Evolutionary conservation across 2,797 vertebrate genomes (phyloP).

Genomic region (Moxostoma hubbsi): DNA sequence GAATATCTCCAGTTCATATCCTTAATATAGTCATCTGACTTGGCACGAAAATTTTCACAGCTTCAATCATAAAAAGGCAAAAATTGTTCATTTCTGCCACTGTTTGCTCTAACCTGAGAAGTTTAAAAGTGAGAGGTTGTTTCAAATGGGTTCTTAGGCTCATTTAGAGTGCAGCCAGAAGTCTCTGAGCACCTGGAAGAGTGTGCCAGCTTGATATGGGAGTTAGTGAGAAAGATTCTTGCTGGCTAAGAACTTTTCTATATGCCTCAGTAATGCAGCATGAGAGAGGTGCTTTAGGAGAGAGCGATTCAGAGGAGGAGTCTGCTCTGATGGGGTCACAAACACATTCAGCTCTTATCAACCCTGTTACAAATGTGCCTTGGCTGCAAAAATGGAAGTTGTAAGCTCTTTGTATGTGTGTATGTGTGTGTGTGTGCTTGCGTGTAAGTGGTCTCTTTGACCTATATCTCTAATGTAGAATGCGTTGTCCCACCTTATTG

Average conservation of each 20-base stretch:
- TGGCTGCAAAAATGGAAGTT: slow-evolving; percentile 7
- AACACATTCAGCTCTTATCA: slow-evolving; percentile 49
- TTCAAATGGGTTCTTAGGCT: slow-evolving; percentile 60
- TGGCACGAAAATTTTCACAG: slow-evolving; percentile 18
- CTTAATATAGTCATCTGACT: not conserved
- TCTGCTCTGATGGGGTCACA: slow-evolving; percentile 50
- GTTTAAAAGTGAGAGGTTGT: slow-evolving; percentile 11
- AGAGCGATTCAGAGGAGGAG: slow-evolving; percentile 23
- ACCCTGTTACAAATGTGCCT: slow-evolving; percentile 9
- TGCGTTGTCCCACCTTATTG: not conserved
- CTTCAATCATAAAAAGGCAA: slow-evolving; percentile 11
- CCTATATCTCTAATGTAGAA: slow-evolving; percentile 8
- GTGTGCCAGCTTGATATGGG: slow-evolving; percentile 47
- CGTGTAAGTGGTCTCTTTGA: not conserved
- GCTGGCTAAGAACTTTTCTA: slow-evolving; percentile 58
- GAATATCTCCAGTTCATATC: not conserved
- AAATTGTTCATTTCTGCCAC: slow-evolving; percentile 1
- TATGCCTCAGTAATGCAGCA: slow-evolving; percentile 34
- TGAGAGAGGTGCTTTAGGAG: slow-evolving; percentile 36
- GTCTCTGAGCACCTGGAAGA: slow-evolving; percentile 52
- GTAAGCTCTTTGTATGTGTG: slow-evolving; percentile 1
- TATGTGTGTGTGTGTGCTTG: not conserved
- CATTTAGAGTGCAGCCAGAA: slow-evolving; percentile 62
- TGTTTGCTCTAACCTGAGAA: not conserved
- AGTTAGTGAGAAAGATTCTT: slow-evolving; percentile 44